Evolutionary conservation across 2,888 invertebrate genomes (phyloP).

Genomic region (Marasmarcha lunaedactyla): DNA sequence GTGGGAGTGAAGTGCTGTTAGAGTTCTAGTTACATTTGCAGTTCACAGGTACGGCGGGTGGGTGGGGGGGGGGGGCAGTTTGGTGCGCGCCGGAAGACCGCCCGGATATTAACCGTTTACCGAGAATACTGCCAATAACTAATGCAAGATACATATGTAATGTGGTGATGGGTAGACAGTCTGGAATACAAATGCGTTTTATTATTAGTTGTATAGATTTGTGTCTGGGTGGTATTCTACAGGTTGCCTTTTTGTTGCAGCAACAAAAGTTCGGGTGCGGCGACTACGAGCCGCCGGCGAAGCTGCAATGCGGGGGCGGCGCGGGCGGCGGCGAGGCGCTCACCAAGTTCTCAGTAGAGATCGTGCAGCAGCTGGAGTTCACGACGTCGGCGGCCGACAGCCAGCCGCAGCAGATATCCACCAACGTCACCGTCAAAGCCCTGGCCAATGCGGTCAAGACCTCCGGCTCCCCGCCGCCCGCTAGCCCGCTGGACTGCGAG

Average conservation of each 20-base stretch:
- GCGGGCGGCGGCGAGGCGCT: slow-evolving; percentile 63
- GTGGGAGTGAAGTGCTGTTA: background rate
- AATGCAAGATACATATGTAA: background rate
- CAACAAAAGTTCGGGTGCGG: slow-evolving; percentile 87
- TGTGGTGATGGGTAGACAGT: too few species aligned
- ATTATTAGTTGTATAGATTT: too few species aligned
- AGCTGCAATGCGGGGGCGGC: slow-evolving; percentile 68
- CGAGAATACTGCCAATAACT: slow-evolving; percentile 4
- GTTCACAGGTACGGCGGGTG: too few species aligned
- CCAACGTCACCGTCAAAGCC: slow-evolving; percentile 90
- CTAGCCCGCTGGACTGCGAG: slow-evolving; percentile 83
- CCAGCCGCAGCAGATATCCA: slow-evolving; percentile 90
- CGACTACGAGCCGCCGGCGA: slow-evolving; percentile 82
- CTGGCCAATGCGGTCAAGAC: slow-evolving; percentile 62
- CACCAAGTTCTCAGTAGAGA: slow-evolving; percentile 89
- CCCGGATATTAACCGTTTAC: slow-evolving; percentile 13
- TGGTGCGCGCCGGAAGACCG: slow-evolving; percentile 3
- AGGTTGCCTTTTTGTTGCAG: slow-evolving; percentile 59
- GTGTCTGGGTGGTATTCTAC: too few species aligned
- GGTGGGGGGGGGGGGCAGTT: too few species aligned
- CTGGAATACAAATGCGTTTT: too few species aligned
- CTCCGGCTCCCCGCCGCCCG: slow-evolving; percentile 49
- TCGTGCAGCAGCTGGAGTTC: slow-evolving; percentile 91
- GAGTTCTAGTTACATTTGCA: background rate
- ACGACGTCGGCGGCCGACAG: slow-evolving; percentile 89